A percentile compares a stretch with the other conserved stretches of the same genome.
Conservation (phyloP, 2,797 vertebrate species). For the Distichodus sexfasciatus region DNA sequence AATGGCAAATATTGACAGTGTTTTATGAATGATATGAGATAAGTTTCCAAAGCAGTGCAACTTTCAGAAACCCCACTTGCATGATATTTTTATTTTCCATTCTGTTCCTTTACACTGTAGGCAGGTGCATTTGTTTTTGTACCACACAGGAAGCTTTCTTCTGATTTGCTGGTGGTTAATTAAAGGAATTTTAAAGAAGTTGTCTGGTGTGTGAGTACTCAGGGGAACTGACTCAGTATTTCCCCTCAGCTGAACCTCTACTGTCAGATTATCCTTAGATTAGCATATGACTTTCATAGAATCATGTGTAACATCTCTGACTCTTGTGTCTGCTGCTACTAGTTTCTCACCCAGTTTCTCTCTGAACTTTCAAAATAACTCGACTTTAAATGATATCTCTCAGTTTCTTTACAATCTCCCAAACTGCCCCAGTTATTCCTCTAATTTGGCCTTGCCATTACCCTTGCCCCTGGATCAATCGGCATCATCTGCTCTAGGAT, state of each 20-base stretch:
- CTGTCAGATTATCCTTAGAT: slow-evolving; percentile 20
- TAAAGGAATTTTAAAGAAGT: slow-evolving; percentile 11
- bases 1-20: not conserved
- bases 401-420: not conserved
- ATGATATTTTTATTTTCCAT: too few species aligned
- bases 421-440: not conserved
- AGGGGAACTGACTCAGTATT: slow-evolving; percentile 16
- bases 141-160: not conserved
- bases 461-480: too few species aligned
- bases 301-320: slow-evolving; percentile 5
- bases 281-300: slow-evolving; percentile 10
- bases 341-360: slow-evolving; percentile 1
- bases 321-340: not conserved
- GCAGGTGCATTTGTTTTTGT: not conserved
- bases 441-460: too few species aligned
- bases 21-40: not conserved
- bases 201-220: slow-evolving; percentile 11
- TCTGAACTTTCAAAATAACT: not conserved
- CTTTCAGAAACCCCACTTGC: not conserved
- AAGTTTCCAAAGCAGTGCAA: not conserved
- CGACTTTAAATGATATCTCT: not conserved
- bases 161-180: slow-evolving; percentile 20
- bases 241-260: slow-evolving; percentile 42
- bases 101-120: not conserved
- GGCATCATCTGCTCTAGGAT: too few species aligned